Percentiles rank a stretch among this genome's conserved stretches.
These are phyloP conservation scores for Acronicta psi DNA, from an alignment of 2,888 invertebrate genomes.

Conservation along the genomic window DNA sequence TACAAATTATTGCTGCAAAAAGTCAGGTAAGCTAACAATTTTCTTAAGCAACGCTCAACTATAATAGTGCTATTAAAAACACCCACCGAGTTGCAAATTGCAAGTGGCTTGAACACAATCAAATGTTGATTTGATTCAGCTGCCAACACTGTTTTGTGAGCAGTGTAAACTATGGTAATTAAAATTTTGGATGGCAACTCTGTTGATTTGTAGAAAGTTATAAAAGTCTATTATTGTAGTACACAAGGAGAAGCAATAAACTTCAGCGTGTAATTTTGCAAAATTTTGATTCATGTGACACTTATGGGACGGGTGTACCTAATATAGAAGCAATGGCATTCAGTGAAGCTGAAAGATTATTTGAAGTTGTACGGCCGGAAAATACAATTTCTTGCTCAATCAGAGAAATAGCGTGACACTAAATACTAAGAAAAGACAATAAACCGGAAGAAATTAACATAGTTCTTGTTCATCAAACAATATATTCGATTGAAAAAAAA, in stretches of 20 bases:
- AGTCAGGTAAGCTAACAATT: slow-evolving; percentile 75
- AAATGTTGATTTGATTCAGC: slow-evolving; percentile 85
- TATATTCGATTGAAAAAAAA: slow-evolving; percentile 57
- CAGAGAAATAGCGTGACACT: slow-evolving; percentile 31
- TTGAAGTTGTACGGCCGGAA: slow-evolving; percentile 32
- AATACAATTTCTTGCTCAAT: slow-evolving; percentile 21
- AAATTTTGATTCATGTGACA: slow-evolving; percentile 5
- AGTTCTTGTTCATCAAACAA: slow-evolving; percentile 54
- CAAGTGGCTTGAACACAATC: slow-evolving; percentile 85
- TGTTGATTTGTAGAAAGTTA: slow-evolving; percentile 31
- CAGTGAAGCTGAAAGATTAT: slow-evolving; percentile 18
- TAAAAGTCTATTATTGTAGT: slow-evolving; percentile 15
- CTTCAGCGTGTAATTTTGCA: not conserved
- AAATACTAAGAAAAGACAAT: slow-evolving; percentile 33
- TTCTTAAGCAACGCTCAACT: slow-evolving; percentile 82
- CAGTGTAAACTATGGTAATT: slow-evolving; percentile 74
- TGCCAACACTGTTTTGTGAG: slow-evolving; percentile 83
- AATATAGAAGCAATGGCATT: slow-evolving; percentile 21
- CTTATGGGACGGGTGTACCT: slow-evolving; percentile 5
- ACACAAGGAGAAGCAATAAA: slow-evolving; percentile 1
- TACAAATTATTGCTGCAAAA: slow-evolving; percentile 70
- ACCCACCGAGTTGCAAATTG: slow-evolving; percentile 87
- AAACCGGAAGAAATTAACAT: slow-evolving; percentile 29
- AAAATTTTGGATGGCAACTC: slow-evolving; percentile 45
- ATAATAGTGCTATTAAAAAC: slow-evolving; percentile 86